A percentile compares a stretch with the other conserved stretches of the same genome.
phyloP scores from a whole-genome alignment of 2,888 invertebrate genomes.

The Xylota segnis region DNA sequence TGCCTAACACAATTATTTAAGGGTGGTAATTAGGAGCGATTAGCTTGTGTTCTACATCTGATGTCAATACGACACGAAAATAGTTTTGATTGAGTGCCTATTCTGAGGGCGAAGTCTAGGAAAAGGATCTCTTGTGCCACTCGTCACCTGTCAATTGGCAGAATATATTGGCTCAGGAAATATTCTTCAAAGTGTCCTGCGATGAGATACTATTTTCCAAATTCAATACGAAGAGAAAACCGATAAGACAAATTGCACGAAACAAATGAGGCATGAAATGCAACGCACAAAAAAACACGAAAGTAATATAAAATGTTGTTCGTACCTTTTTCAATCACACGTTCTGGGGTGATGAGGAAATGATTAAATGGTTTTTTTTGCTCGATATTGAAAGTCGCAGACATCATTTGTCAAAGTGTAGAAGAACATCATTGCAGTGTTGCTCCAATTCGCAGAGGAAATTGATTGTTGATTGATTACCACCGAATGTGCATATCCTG shows the following conservation, averaged over 20 bases:
- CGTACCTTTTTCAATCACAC: conserved; percentile 66
- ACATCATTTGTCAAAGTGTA: conserved; percentile 71
- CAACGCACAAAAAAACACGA: conserved; percentile 46
- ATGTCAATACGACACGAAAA: conserved; percentile 67
- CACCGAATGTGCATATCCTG: conserved; percentile 55
- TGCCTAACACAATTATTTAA: conserved; percentile 75
- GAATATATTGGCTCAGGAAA: conserved; percentile 30
- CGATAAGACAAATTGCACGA: conserved; percentile 71
- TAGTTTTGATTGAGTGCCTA: conserved; percentile 67
- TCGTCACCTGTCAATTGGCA: conserved; percentile 71
- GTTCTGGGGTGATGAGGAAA: conserved; percentile 51
- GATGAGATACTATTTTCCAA: conserved; percentile 37
- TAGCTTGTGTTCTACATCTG: conserved; percentile 71
- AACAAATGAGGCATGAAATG: conserved; percentile 75
- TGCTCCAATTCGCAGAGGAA: conserved; percentile 49
- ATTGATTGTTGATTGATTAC: conserved; percentile 65
- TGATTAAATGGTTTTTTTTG: conserved; percentile 68
- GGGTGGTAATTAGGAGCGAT: conserved; percentile 75
- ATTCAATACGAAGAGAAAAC: conserved; percentile 39
- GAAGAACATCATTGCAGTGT: conserved; percentile 26
- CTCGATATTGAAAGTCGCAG: conserved; percentile 60
- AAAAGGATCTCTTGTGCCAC: conserved; percentile 39
- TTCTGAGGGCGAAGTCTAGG: background rate
- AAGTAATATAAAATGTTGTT: conserved; percentile 31
- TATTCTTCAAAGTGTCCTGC: conserved; percentile 23